Percentiles rank a stretch among this genome's conserved stretches.
Evolutionary conservation across 2,113 vertebrate genomes (phyloP).

Genomic region (Rattus norvegicus): GRCr8 NC_086023.1:164114501-164115000

Average conservation of each 20-base stretch:
- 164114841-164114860: neutral
- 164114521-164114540: no score
- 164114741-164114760: neutral
- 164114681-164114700: neutral
- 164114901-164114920: neutral
- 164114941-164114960: neutral
- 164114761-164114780: neutral
- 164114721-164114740: neutral
- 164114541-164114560: neutral
- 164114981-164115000: no score
- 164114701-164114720: neutral
- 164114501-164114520: neutral
- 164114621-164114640: neutral
- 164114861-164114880: neutral
- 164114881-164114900: neutral
- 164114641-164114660: neutral
- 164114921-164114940: neutral
- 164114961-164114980: accelerated
- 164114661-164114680: neutral
- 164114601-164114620: neutral
- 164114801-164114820: neutral
- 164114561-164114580: neutral
- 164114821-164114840: neutral
- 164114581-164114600: neutral
- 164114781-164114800: neutral